phyloP scores from a whole-genome alignment of 2,888 invertebrate species.

The Ophion costatus region DNA sequence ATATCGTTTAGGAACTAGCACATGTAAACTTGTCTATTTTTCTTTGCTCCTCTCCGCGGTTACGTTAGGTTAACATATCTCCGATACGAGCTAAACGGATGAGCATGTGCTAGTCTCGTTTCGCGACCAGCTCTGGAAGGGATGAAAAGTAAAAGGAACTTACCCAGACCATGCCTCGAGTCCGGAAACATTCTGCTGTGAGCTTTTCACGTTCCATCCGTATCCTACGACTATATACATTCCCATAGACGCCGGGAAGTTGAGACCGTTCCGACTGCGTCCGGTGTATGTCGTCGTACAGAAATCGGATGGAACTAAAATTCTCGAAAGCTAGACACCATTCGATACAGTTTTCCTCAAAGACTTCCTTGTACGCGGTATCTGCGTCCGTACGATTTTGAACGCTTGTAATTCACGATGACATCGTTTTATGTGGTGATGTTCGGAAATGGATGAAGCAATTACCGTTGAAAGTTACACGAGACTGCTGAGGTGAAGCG shows the following conservation, averaged over 20 bases:
- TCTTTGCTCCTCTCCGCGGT: constrained; percentile 13
- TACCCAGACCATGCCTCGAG: constrained; percentile 36
- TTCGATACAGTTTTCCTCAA: not conserved
- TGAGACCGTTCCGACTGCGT: constrained; percentile 17
- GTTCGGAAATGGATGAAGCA: not conserved
- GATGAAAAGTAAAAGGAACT: constrained; percentile 52
- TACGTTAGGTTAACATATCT: constrained; percentile 30
- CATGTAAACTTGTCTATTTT: constrained; percentile 32
- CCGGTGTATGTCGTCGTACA: constrained; percentile 29
- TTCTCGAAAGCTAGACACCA: constrained; percentile 31
- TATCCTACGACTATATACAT: constrained; percentile 24
- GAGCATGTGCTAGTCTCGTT: constrained; percentile 43
- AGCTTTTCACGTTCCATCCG: constrained; percentile 47
- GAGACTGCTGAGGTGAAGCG: not conserved
- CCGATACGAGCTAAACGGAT: constrained; percentile 12
- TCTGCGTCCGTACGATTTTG: not conserved
- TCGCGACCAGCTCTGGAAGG: constrained; percentile 37
- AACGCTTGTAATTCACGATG: not conserved
- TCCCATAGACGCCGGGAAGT: not conserved
- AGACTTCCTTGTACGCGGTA: not conserved
- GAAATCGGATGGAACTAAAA: constrained; percentile 42
- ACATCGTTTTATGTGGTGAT: not conserved
- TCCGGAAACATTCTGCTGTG: constrained; percentile 58
- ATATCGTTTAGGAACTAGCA: constrained; percentile 51
- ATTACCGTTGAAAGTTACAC: not conserved